These are phyloP conservation scores for Caenorhabditis japonica DNA, from an alignment of 2,888 invertebrate genomes.

Conservation along the genomic window DNA sequence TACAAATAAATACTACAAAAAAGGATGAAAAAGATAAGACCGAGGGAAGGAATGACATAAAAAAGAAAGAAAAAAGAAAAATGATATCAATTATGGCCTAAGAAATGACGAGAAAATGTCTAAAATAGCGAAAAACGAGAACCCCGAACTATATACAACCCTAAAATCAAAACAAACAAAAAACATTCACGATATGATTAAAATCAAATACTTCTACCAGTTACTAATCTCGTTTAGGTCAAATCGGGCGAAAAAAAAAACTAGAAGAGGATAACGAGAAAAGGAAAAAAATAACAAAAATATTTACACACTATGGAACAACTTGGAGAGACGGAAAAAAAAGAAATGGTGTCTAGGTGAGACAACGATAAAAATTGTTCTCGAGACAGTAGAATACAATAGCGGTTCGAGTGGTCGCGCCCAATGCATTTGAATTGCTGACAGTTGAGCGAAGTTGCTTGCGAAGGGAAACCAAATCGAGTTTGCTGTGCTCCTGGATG, in stretches of 20 bases:
- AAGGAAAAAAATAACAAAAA: constrained; percentile 4
- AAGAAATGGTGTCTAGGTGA: constrained; percentile 1
- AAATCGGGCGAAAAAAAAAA: constrained; percentile 5
- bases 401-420: not conserved
- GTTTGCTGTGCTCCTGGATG: constrained; percentile 15
- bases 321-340: not conserved
- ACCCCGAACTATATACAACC: constrained; percentile 24
- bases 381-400: constrained; percentile 17
- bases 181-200: not conserved
- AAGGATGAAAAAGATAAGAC: constrained; percentile 11
- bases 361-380: constrained; percentile 37
- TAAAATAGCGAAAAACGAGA: constrained; percentile 3
- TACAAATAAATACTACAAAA: constrained; percentile 23
- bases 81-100: constrained; percentile 28
- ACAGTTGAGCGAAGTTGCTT: constrained; percentile 17
- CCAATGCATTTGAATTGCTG: not conserved
- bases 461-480: constrained; percentile 7
- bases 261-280: not conserved
- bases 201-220: not conserved
- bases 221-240: not conserved
- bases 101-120: not conserved
- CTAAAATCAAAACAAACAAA: not conserved
- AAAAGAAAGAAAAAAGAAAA: constrained; percentile 7
- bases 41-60: constrained; percentile 3
- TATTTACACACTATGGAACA: constrained; percentile 37